Evolutionary conservation across 2,888 invertebrate species (phyloP).

Genomic region (Andrena haemorrhoa): DNA sequence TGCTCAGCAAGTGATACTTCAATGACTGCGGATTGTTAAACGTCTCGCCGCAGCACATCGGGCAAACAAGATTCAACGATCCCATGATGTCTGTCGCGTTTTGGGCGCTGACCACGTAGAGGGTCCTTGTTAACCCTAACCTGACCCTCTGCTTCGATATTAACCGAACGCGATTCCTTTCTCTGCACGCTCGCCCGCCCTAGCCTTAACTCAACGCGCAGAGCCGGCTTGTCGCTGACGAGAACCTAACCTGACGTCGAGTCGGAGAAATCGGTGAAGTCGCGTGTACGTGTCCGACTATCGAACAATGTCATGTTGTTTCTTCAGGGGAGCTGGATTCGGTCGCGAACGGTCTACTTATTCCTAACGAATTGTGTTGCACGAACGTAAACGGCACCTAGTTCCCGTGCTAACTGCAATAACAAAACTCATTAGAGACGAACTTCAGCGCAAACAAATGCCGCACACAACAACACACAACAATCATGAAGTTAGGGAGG

Average conservation of each 20-base stretch:
- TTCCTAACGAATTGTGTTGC: constrained; percentile 17
- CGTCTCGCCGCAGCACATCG: constrained; percentile 88
- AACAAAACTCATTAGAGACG: constrained; percentile 78
- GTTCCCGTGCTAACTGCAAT: constrained; percentile 54
- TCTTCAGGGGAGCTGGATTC: constrained; percentile 28
- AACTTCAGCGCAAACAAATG: constrained; percentile 85
- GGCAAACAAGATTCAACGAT: constrained; percentile 86
- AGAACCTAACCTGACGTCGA: constrained; percentile 67
- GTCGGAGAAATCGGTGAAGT: constrained; percentile 43
- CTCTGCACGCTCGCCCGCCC: constrained; percentile 16
- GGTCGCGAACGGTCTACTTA: constrained; percentile 27
- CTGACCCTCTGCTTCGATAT: constrained; percentile 32
- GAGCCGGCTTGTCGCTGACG: constrained; percentile 42
- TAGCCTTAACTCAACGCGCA: constrained; percentile 31
- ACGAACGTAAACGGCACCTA: constrained; percentile 31
- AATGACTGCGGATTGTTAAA: constrained; percentile 87
- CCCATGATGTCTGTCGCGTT: constrained; percentile 86
- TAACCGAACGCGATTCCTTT: constrained; percentile 19
- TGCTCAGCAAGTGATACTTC: constrained; percentile 86
- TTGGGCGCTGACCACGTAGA: neutral
- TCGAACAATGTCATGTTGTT: constrained; percentile 67
- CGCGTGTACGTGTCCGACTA: constrained; percentile 49
- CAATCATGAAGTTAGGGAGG: constrained; percentile 84
- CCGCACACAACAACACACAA: constrained; percentile 82
- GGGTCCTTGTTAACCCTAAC: constrained; percentile 33